Evolutionary conservation across 2,797 vertebrate species (phyloP).

Genomic region (Dicrostonyx torquatus): DNA sequence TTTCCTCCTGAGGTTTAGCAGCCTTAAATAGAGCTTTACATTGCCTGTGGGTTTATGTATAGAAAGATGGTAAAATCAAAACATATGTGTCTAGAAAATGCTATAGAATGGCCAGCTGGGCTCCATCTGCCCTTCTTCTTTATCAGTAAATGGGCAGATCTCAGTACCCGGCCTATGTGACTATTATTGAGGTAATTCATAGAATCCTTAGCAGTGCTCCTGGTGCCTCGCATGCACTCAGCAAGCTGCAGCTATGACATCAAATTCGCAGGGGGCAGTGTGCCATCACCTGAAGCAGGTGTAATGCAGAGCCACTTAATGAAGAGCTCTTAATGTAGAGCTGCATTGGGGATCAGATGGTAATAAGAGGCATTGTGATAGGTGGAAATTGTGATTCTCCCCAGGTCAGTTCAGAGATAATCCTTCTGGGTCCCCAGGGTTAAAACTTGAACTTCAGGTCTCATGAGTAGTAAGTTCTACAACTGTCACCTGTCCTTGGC

Average conservation of each 20-base stretch:
- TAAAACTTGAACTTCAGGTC: background rate
- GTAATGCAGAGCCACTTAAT: background rate
- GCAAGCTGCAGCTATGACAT: background rate
- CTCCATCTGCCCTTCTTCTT: background rate
- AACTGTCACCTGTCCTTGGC: background rate
- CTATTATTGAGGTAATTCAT: background rate
- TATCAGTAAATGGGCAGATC: background rate
- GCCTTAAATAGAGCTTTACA: background rate
- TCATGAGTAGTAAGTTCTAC: background rate
- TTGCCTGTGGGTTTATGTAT: background rate
- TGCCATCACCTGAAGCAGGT: background rate
- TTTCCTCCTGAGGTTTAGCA: background rate
- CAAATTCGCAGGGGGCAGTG: background rate
- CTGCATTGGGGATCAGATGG: background rate
- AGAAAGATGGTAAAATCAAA: background rate
- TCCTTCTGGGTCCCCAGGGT: background rate
- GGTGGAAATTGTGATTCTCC: background rate
- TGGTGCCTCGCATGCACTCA: background rate
- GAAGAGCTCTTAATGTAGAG: too few species aligned
- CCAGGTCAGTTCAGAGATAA: background rate
- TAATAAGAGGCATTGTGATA: background rate
- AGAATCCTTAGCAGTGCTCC: background rate
- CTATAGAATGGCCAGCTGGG: background rate
- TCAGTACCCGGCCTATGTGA: background rate
- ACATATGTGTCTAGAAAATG: background rate